Conservation (phyloP, 2,888 invertebrate species). For the Phyllotreta cruciferae region DNA sequence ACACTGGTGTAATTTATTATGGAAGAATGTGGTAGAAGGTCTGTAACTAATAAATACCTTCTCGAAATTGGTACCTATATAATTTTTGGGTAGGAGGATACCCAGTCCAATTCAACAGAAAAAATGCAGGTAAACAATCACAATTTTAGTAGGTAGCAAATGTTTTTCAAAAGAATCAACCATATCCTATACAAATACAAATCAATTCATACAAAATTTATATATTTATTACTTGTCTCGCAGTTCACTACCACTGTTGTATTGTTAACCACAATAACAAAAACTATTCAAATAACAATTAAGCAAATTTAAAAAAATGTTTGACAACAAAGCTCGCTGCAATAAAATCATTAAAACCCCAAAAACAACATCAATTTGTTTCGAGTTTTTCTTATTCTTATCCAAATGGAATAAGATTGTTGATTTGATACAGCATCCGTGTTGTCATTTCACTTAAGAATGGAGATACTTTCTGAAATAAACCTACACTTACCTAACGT, state of each 20-base stretch:
- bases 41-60: slow-evolving; percentile 25
- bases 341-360: too few species aligned
- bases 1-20: slow-evolving; percentile 15
- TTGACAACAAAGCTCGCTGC: too few species aligned
- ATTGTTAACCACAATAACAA: slow-evolving; percentile 2
- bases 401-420: slow-evolving; percentile 16
- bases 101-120: slow-evolving; percentile 12
- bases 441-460: slow-evolving; percentile 16
- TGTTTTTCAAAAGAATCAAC: slow-evolving; percentile 7
- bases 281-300: not conserved
- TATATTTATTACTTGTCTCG: not conserved
- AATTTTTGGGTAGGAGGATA: slow-evolving; percentile 10
- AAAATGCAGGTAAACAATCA: slow-evolving; percentile 25
- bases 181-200: not conserved
- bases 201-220: not conserved
- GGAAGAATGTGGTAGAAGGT: slow-evolving; percentile 15
- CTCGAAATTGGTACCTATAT: slow-evolving; percentile 24
- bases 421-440: slow-evolving; percentile 23
- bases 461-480: slow-evolving; percentile 7
- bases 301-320: not conserved
- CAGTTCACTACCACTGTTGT: not conserved
- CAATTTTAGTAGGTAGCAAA: slow-evolving; percentile 13
- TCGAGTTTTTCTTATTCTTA: not conserved
- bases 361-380: too few species aligned
- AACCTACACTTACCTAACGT: slow-evolving; percentile 44